phyloP scores from a whole-genome alignment of 92 coral and sea anemone genomes.

The Epizoanthus scotinus region DNA sequence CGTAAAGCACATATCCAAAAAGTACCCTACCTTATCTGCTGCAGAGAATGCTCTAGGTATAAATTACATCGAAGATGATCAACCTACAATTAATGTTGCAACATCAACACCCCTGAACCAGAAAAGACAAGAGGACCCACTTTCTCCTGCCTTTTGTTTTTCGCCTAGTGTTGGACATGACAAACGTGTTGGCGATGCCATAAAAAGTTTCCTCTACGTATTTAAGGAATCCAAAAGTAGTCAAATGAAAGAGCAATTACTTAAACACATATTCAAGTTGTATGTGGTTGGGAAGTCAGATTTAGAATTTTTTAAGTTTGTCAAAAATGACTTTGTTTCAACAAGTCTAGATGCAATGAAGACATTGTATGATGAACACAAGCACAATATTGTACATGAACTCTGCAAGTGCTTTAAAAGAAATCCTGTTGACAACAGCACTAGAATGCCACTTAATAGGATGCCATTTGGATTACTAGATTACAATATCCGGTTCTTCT shows the following conservation, averaged over 20 bases:
- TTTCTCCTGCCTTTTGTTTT: constrained; percentile 52
- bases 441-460: constrained; percentile 48
- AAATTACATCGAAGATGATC: constrained; percentile 16
- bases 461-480: constrained; percentile 68
- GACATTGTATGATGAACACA: constrained; percentile 31
- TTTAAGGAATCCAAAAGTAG: constrained; percentile 35
- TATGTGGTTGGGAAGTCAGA: constrained; percentile 24
- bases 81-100: background rate
- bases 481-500: constrained; percentile 60
- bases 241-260: constrained; percentile 32
- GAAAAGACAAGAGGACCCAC: background rate
- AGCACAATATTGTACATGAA: constrained; percentile 39
- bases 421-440: background rate
- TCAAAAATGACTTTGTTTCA: constrained; percentile 41
- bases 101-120: background rate
- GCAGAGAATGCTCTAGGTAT: constrained; percentile 55
- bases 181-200: constrained; percentile 43
- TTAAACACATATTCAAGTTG: constrained; percentile 18
- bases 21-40: constrained; percentile 44
- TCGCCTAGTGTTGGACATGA: constrained; percentile 27
- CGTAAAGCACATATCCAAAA: constrained; percentile 35
- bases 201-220: constrained; percentile 23
- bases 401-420: constrained; percentile 44
- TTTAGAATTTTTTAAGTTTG: constrained; percentile 48
- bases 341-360: constrained; percentile 50